Base-by-base conservation (phyloP, 2,888 invertebrate genomes). In the Lapara coniferarum region DNA sequence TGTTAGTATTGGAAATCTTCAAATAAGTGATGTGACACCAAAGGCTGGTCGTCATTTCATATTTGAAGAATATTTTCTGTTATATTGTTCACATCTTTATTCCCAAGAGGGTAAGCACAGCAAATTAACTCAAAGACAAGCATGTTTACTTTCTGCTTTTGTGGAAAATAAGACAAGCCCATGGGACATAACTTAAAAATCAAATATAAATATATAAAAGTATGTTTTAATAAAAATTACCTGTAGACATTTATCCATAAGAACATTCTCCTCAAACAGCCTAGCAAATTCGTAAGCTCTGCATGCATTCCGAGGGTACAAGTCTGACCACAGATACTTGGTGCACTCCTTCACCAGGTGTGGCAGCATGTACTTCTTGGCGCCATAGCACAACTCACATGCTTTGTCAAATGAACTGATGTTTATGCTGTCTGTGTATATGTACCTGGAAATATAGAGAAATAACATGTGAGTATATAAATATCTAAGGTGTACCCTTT, bases 331-430 rank as follows among this genome's bases (percentile, higher is more conserved):
- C n/a, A 98, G 90, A 81, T 96, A 97, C 73, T 96, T 95, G 0
- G 97, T 97, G 83, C 98, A 98, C 77, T 97, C 96, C 74, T 97
- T 96, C 0, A 97, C 97, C 10, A 98, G 93, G 85, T 96, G 96
- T 0, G 97, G 97, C 69, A 98, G 86, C 96, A 98, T 97, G 79
- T 98, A 98, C 81, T 98, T 98, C 81, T 98, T 98, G 12, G 97
- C 97, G 69, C 97, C 97, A 85, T 98, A 98, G 83, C 97, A 98
- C 52, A 98, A 86, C 80, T 98, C 97, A 85, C 97, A 97, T 0
- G 97, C 97, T 82, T 97, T 96, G 79, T 97, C 97, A 84, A 98
- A 97, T 0, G 97, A 97, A 71, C 95, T 95, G 12, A 97, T 95
- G 77, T 96, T 96, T 55, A 97, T 96, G 75, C 95, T 95, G 79